A percentile compares a stretch with the other conserved stretches of the same genome.
Evolutionary conservation across 1,140 invertebrate species (phyloP).

Genomic region (Acromyrmex heyeri): DNA sequence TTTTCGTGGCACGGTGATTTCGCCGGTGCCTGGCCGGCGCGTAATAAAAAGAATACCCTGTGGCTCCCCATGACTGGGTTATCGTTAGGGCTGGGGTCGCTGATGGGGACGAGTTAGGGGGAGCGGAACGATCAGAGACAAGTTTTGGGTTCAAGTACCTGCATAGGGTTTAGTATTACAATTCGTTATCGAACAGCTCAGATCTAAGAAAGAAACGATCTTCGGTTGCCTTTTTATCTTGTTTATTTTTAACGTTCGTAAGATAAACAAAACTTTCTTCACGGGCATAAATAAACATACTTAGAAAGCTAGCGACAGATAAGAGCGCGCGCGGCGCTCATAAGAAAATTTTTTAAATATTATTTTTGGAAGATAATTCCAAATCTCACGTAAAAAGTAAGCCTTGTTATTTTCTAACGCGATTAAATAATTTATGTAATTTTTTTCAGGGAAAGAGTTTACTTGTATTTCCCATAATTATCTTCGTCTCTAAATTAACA

Average conservation of each 20-base stretch:
- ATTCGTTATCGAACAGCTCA: conserved; percentile 55
- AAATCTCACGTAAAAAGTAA: background rate
- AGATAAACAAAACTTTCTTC: background rate
- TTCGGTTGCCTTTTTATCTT: background rate
- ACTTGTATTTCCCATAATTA: conserved; percentile 23
- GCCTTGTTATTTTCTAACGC: background rate
- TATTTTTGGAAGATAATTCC: background rate
- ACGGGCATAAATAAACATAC: background rate
- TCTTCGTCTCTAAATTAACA: conserved; percentile 17
- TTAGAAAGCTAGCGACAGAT: background rate
- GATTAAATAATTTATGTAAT: conserved; percentile 37
- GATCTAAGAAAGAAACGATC: background rate
- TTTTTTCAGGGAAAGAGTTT: background rate
- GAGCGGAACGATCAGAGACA: conserved; percentile 9
- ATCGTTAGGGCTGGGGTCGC: conserved; percentile 62
- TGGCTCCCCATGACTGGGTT: conserved; percentile 73
- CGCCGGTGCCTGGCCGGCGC: conserved; percentile 52
- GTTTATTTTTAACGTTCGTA: background rate
- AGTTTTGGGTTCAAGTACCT: background rate
- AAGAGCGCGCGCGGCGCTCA: background rate
- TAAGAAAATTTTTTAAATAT: background rate
- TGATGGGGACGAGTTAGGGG: conserved; percentile 58
- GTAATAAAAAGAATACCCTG: conserved; percentile 73
- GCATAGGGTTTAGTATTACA: conserved; percentile 63
- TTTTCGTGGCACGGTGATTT: conserved; percentile 41